Base-by-base conservation (phyloP, 2,888 invertebrate genomes). In the Aspidiotus destructor region DNA sequence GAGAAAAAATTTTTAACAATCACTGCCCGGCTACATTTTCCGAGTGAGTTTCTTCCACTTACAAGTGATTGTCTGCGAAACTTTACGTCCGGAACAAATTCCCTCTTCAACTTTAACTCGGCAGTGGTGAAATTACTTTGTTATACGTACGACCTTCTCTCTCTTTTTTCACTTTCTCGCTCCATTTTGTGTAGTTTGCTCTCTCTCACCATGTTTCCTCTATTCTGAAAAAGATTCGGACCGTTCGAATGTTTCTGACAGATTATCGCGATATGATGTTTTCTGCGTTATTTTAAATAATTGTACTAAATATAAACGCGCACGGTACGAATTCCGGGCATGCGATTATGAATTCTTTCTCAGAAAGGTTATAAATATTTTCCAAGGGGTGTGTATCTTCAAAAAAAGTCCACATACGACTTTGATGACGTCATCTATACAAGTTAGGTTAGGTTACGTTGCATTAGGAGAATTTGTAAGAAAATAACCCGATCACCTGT, bases 251-350 rank as follows among this genome's bases (percentile, higher is more conserved):
- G 48, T 48, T 48, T n/a, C 48, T 48, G 48, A 48, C 48, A 48
- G 48, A 48, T 48, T 48, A 11, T 28, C 28, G 28, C 28, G 1
- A 28, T 3, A 28, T 5, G 28, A 28, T 28, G 28, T 28, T 11
- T 48, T 13, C n/a, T 48, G n/a, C 48, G 48, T 48, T 48, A n/a
- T n/a, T 48, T 48, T 48, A 48, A 48, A 48, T 48, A 48, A 48
- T 48, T 48, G n/a, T 48, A 48, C 48, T 11, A 48, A n/a, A 48
- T 13, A 6, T 48, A 6, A 28, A 28, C 48, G 6, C 6, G 48
- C 48, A 13, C 48, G 48, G 1, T 5, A 5, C 28, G 28, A 28
- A 28, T 28, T 28, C 28, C 28, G 28, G 5, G 28, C 1, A 28
- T 28, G 5, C 28, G 28, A 28, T 28, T 28, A 28, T 28, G 28